Percentiles rank a stretch among this genome's conserved stretches.
These are phyloP conservation scores for Myocastor coypus DNA, from an alignment of 2,113 vertebrate genomes.

Conservation along the genomic window DNA sequence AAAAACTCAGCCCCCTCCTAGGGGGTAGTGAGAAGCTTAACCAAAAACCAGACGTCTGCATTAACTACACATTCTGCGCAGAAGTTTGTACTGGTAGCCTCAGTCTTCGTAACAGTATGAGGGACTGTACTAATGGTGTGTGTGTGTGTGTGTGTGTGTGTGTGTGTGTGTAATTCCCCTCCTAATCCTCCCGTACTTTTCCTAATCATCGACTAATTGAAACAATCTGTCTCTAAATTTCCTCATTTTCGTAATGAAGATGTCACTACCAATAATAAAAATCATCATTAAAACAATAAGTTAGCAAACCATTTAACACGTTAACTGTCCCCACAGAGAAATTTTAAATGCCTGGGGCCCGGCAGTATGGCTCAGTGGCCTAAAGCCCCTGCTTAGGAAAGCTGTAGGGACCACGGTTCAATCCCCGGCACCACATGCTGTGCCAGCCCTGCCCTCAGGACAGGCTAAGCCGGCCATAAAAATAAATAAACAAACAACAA, in stretches of 20 bases:
- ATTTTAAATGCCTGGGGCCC: too few relatives aligned
- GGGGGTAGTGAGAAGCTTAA: rapidly evolving
- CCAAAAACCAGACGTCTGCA: neutral
- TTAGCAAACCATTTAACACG: neutral
- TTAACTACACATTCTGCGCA: neutral
- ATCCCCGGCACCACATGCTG: too few relatives aligned
- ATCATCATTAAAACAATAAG: neutral
- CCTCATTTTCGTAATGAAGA: slow-evolving; percentile 42
- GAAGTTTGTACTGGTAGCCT: neutral
- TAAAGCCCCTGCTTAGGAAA: too few relatives aligned
- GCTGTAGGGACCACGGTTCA: too few relatives aligned
- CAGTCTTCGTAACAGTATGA: slow-evolving; percentile 5
- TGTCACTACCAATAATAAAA: neutral
- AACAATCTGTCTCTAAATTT: neutral
- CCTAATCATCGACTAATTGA: neutral
- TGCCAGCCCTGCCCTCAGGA: too few relatives aligned
- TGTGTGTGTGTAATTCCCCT: too few relatives aligned
- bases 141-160: too few relatives aligned
- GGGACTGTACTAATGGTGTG: neutral
- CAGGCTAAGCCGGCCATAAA: too few relatives aligned
- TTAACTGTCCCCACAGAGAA: neutral
- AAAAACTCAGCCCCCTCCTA: neutral
- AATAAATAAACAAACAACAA: too few relatives aligned
- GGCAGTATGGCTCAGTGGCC: too few relatives aligned
- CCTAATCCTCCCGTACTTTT: neutral